Evolutionary conservation across 2,888 invertebrate genomes (phyloP), one percentile per base, ranked within the genome.

Genomic region (Acanthoscelides obtectus): DNA sequence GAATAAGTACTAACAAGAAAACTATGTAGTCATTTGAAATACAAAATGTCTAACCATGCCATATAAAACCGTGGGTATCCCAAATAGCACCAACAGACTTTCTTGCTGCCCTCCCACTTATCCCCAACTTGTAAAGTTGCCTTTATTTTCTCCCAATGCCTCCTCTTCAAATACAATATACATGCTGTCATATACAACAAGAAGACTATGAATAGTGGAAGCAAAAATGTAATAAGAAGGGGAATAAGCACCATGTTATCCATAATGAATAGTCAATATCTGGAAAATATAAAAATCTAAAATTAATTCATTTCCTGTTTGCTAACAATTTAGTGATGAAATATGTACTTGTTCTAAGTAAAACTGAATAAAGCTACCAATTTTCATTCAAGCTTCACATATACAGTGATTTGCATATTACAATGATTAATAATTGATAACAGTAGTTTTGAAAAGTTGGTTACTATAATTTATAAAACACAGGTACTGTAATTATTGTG

Each of bases 21-120:
- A n/a, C n/a, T n/a, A n/a, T n/a, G n/a, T n/a, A n/a, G n/a, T n/a
- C n/a, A n/a, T n/a, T n/a, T n/a, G n/a, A n/a, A n/a, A 69, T 65
- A 22, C 67, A 68, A 69, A 17, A 45, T 12, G 6, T 45, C 70
- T 87, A 88, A 91, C 95, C 94, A 83, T 95, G 95, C 92, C 94
- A 99, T 72, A 99, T 92, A 89, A 94, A 94, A 0, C 97, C 98
- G 84, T 98, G 97, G 0, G 95, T 97, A 87, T 97, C 97, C 99
- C 99, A 99, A 69, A 98, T 88, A 0, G 94, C 95, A 71, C 95
- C 94, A 2, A 97, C 91, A 0, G 94, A 90, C 80, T 94, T 91
- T n/a, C 95, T 88, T 0, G 96, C 96, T 70, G 96, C 93, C n/a
- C 75, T 94, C 91, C 91, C 95, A 94, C 89, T 94, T 93, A 80